Conservation (phyloP, 2,113 vertebrate species). For the Pomatorhinus ruficollis region DNA sequence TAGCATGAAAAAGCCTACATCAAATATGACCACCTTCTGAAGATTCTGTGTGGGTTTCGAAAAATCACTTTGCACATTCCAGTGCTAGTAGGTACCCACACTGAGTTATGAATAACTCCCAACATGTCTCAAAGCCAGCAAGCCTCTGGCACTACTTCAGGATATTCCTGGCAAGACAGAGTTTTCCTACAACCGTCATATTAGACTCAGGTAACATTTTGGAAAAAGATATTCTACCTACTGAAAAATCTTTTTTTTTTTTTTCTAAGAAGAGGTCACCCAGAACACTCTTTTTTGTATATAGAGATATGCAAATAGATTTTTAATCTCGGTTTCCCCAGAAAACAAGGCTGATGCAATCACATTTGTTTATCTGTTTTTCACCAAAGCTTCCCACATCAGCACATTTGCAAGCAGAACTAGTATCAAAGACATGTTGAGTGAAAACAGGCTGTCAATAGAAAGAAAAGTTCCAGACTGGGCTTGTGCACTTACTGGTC, state of each 20-base stretch:
- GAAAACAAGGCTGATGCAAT: background rate
- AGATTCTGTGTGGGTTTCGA: conserved; percentile 57
- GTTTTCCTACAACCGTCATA: background rate
- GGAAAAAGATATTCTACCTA: background rate
- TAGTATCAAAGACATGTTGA: background rate
- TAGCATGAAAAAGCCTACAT: conserved; percentile 57
- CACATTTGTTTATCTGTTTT: conserved; percentile 15
- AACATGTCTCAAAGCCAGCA: conserved; percentile 33
- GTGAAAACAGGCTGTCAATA: background rate
- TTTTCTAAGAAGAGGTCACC: background rate
- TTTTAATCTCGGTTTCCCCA: background rate
- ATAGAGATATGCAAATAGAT: background rate
- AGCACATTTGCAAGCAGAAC: conserved; percentile 13
- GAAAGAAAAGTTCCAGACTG: background rate
- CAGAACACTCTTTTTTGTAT: background rate
- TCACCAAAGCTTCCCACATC: background rate
- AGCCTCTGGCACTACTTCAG: conserved; percentile 41
- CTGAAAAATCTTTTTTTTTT: background rate
- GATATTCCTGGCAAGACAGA: conserved; percentile 23
- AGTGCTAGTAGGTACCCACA: conserved; percentile 54
- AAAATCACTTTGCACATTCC: conserved; percentile 54
- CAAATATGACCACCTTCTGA: conserved; percentile 65
- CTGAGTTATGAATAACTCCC: conserved; percentile 61
- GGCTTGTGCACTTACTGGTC: background rate
- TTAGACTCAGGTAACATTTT: conserved; percentile 1